These are phyloP conservation scores for Neoniphon sammara DNA, from an alignment of 2,797 vertebrate genomes.

Conservation along the genomic window DNA sequence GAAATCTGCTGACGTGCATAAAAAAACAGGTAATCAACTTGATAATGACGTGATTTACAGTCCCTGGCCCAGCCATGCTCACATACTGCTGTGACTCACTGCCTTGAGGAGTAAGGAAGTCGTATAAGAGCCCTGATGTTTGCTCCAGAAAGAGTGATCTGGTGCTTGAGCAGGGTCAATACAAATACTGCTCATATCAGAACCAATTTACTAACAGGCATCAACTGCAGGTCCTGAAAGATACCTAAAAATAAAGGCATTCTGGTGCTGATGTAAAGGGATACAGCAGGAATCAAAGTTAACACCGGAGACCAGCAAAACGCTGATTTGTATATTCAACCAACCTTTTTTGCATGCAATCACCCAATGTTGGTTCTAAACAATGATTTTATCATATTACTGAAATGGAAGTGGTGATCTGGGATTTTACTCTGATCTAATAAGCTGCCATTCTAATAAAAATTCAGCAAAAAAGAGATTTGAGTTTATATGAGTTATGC, in stretches of 20 bases:
- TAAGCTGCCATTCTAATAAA: slow-evolving; percentile 36
- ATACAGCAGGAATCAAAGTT: not conserved
- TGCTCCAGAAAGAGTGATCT: slow-evolving; percentile 61
- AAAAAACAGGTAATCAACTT: slow-evolving; percentile 71
- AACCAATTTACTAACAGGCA: slow-evolving; percentile 49
- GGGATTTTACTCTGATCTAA: slow-evolving; percentile 63
- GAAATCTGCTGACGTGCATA: slow-evolving; percentile 56
- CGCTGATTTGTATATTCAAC: not conserved
- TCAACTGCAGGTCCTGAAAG: slow-evolving; percentile 29
- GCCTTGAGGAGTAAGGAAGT: slow-evolving; percentile 65
- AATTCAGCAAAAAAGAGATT: slow-evolving; percentile 17
- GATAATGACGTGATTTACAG: slow-evolving; percentile 46
- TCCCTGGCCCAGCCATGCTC: slow-evolving; percentile 66
- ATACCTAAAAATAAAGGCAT: slow-evolving; percentile 17
- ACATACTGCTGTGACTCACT: slow-evolving; percentile 74
- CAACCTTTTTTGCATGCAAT: not conserved
- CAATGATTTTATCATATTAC: slow-evolving; percentile 1
- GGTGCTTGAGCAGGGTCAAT: slow-evolving; percentile 80
- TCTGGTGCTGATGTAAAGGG: slow-evolving; percentile 2
- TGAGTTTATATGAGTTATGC: not conserved
- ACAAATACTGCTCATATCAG: slow-evolving; percentile 62
- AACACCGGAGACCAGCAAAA: not conserved
- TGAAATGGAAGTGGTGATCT: slow-evolving; percentile 16
- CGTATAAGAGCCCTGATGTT: slow-evolving; percentile 60
- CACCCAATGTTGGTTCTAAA: not conserved